Conservation (phyloP, 2,113 vertebrate species). For the Sciurus niger region DNA sequence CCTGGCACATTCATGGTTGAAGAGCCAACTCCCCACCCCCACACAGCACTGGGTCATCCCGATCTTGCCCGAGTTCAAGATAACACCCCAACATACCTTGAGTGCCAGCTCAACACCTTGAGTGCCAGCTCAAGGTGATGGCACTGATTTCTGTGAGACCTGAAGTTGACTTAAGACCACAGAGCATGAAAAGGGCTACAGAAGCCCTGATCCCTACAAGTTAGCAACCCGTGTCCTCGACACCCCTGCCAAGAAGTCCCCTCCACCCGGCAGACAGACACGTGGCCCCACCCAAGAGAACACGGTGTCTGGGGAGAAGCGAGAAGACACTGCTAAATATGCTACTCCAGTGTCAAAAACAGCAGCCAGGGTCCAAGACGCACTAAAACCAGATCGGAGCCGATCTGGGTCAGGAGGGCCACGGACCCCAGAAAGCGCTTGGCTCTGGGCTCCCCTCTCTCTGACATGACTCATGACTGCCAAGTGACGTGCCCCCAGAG, state of each 20-base stretch:
- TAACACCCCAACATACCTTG: not conserved
- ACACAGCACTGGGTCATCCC: not conserved
- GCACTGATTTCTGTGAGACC: not conserved
- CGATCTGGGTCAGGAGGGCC: too few relatives aligned
- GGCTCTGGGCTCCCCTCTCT: not conserved
- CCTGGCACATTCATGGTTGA: not conserved
- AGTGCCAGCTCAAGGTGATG: not conserved
- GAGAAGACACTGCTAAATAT: slow-evolving; percentile 86
- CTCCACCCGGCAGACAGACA: slow-evolving; percentile 1
- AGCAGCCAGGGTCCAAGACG: slow-evolving; percentile 82
- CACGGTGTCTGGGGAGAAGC: not conserved
- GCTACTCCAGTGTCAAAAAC: slow-evolving; percentile 87
- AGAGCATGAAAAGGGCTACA: not conserved
- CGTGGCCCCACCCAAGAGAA: not conserved
- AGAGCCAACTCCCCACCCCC: not conserved
- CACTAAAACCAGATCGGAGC: not conserved
- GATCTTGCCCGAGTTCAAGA: not conserved
- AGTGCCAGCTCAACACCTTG: too few relatives aligned
- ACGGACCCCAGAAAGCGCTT: too few relatives aligned
- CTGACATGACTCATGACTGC: not conserved
- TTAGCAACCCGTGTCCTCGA: not conserved
- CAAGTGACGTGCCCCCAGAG: not conserved
- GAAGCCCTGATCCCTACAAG: not conserved
- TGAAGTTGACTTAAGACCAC: not conserved
- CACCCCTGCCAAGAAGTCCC: fast-evolving